A percentile compares a stretch with the other conserved stretches of the same genome.
Evolutionary conservation across 2,888 invertebrate species (phyloP).

Genomic region (Ennomos fuscantarius): DNA sequence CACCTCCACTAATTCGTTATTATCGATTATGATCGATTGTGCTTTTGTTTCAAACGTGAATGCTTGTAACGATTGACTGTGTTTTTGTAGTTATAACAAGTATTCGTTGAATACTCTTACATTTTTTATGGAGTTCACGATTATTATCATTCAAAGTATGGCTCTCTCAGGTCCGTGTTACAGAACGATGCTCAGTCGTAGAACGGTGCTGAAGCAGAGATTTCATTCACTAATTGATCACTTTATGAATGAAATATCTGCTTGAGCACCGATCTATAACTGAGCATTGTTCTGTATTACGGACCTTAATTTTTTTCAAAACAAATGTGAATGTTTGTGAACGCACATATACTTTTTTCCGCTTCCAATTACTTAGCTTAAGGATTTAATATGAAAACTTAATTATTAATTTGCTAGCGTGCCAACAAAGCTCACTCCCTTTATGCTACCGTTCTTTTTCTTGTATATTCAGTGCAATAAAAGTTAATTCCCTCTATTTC

Average conservation of each 20-base stretch:
- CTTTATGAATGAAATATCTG: too few species aligned
- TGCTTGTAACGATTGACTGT: not conserved
- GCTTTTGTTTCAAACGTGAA: constrained; percentile 36
- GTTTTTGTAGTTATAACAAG: too few species aligned
- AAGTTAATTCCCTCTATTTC: constrained; percentile 39
- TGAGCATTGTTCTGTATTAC: too few species aligned
- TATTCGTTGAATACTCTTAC: too few species aligned
- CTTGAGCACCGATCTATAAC: too few species aligned
- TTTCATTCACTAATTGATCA: too few species aligned
- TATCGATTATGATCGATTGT: constrained; percentile 63
- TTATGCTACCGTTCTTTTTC: constrained; percentile 16
- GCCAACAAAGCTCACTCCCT: constrained; percentile 37
- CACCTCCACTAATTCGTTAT: constrained; percentile 67
- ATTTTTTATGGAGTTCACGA: too few species aligned
- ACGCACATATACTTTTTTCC: constrained; percentile 17
- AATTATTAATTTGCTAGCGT: constrained; percentile 46
- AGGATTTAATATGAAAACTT: constrained; percentile 48
- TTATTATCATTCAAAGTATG: too few species aligned
- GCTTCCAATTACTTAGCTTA: constrained; percentile 48
- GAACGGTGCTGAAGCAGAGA: too few species aligned
- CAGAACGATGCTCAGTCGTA: too few species aligned
- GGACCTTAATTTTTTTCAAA: too few species aligned
- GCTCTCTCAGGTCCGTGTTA: too few species aligned
- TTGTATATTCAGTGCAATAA: constrained; percentile 31
- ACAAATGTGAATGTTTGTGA: not conserved